A percentile compares a stretch with the other conserved stretches of the same genome.
Evolutionary conservation across 1,140 invertebrate genomes (phyloP).

Genomic region (Cydia splendana): DNA sequence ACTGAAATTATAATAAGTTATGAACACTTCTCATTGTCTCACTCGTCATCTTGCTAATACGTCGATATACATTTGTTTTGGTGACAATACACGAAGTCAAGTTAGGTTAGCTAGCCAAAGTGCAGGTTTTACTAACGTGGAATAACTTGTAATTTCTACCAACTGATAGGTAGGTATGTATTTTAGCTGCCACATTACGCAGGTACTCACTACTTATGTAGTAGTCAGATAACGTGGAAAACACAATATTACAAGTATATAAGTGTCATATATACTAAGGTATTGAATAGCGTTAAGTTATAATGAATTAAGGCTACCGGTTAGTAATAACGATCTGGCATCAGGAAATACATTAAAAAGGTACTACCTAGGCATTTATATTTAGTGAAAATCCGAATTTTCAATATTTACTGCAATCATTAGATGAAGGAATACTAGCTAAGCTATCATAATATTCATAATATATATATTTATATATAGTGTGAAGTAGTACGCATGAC

Average conservation of each 20-base stretch:
- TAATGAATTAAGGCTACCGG: neutral
- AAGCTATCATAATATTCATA: neutral
- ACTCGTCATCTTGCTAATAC: constrained; percentile 4
- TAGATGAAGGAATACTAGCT: neutral
- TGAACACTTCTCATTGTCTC: neutral
- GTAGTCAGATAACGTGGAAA: neutral
- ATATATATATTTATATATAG: neutral
- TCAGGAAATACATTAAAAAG: neutral
- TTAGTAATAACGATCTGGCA: neutral
- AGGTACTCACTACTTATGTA: neutral
- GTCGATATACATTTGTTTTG: neutral
- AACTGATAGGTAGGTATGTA: too few relatives aligned
- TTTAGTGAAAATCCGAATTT: neutral
- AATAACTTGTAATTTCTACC: neutral
- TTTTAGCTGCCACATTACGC: neutral
- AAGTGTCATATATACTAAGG: neutral
- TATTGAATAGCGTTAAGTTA: too few relatives aligned
- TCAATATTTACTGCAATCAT: neutral
- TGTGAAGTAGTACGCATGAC: neutral
- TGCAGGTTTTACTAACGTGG: neutral
- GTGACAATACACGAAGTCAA: neutral
- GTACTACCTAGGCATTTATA: neutral
- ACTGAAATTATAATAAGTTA: neutral
- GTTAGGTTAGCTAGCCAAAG: neutral
- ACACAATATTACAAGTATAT: neutral